Conservation (phyloP, 2,797 vertebrate genomes). For the Amblyraja radiata region DNA sequence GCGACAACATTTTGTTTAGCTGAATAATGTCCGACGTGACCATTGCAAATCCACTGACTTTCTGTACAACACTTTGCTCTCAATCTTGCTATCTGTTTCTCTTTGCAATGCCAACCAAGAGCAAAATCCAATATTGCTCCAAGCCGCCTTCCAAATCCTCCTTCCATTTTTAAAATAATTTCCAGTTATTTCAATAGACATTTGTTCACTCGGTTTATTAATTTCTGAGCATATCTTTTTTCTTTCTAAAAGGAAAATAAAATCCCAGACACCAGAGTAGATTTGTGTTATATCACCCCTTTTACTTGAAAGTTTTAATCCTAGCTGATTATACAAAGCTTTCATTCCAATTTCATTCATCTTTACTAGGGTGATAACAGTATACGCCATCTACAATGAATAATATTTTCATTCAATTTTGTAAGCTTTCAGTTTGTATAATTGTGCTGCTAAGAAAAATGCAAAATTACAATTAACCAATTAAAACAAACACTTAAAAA, state of each 20-base stretch:
- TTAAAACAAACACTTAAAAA: background rate
- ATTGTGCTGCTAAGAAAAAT: background rate
- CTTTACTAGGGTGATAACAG: background rate
- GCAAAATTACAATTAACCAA: background rate
- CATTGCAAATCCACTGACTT: background rate
- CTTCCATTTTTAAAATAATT: background rate
- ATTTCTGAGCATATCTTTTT: background rate
- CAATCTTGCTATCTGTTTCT: no score
- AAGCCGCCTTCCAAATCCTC: background rate
- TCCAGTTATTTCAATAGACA: background rate
- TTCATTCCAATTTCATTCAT: background rate
- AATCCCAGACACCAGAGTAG: background rate
- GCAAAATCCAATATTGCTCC: background rate
- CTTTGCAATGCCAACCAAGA: background rate
- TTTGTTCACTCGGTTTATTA: background rate
- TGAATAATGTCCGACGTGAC: background rate
- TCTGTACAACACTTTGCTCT: background rate
- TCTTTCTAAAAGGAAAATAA: background rate
- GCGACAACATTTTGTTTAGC: background rate
- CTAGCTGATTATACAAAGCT: background rate
- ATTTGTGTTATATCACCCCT: background rate
- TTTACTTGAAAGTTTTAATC: background rate
- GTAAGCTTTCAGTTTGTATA: background rate
- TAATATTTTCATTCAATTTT: conserved; percentile 3
- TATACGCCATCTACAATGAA: background rate